Base-by-base conservation (phyloP, 2,113 vertebrate genomes). In the Eupsittula cactorum region DNA sequence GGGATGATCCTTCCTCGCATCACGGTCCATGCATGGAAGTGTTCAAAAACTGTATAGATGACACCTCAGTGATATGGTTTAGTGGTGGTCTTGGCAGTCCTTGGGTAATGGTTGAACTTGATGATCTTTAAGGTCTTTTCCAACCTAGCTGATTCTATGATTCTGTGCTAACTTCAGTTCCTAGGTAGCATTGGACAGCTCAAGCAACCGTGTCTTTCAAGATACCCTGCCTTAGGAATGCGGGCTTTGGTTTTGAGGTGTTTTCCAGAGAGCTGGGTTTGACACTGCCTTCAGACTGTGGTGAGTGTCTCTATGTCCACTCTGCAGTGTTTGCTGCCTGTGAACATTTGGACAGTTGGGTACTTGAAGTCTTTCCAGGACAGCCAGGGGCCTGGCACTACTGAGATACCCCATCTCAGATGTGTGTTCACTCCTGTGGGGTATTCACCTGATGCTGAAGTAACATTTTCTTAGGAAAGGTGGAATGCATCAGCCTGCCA, bases 301-400 rank as follows among this genome's bases (percentile, higher is more conserved):
- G 10, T 52, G 33, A 46, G 29, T 33, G 37, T 42, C 33, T 49
- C 13, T 82, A 29, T 79, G 53, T 57, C n/a, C 41, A 3, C 18
- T 42, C 31, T 23, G 31, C 47, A 50, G 1, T 35, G 20, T 49
- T 63, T 63, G 47, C 64, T 64, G 35, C 49, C 35, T 78, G 31
- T 1, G 1, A 35, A 37, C 1, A 0, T 64, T 57, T 0, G 0
- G 27, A 25, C 15, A 16, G 18, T 44, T 65, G 21, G 21, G 23
- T 71, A 29, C 42, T 41, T 49, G 35, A 73, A 71, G 65, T 50
- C 23, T 73, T 73, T 65, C 27, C 2, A 1, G 67, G 33, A 29
- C 50, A 44, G 50, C 16, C 5, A 1, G 16, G 7, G 33, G 37
- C 33, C 44, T 82, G 44, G 23, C 15, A 33, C 11, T 67, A 3